Evolutionary conservation across 2,113 vertebrate species (phyloP).

Genomic region (Ariopsis seemanni): DNA sequence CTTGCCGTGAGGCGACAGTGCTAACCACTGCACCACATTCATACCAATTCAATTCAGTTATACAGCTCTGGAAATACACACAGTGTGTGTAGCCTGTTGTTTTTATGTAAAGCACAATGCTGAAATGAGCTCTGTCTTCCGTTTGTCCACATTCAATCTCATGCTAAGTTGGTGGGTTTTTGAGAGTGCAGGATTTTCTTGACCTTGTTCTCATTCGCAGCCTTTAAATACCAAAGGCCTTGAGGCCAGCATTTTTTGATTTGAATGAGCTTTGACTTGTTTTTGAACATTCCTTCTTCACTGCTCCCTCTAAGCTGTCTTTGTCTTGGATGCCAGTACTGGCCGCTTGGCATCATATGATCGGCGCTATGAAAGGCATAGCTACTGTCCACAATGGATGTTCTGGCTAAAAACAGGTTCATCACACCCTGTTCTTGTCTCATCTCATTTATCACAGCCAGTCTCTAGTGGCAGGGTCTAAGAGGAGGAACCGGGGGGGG

Average conservation of each 20-base stretch:
- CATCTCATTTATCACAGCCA: constrained; percentile 25
- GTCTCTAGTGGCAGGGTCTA: constrained; percentile 23
- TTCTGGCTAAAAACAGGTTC: constrained; percentile 45
- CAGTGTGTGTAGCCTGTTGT: background rate
- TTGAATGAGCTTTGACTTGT: constrained; percentile 50
- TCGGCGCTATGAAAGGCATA: background rate
- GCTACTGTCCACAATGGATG: constrained; percentile 34
- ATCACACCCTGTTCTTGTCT: constrained; percentile 21
- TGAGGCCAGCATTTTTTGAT: constrained; percentile 30
- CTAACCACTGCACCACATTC: too few species aligned
- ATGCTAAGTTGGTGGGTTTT: background rate
- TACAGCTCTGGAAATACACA: too few species aligned
- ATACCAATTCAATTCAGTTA: too few species aligned
- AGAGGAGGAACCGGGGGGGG: background rate
- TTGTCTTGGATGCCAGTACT: constrained; percentile 45
- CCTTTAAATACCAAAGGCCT: constrained; percentile 20
- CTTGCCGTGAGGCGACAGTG: too few species aligned
- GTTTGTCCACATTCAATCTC: background rate
- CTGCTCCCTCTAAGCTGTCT: constrained; percentile 33
- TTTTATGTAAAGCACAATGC: background rate
- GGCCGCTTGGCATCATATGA: constrained; percentile 51
- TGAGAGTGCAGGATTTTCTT: constrained; percentile 31
- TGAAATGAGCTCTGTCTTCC: background rate
- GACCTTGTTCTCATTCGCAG: constrained; percentile 28
- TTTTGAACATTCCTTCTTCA: constrained; percentile 34